Conservation (phyloP, 2,113 vertebrate genomes). For the Hymenochirus boettgeri region DNA sequence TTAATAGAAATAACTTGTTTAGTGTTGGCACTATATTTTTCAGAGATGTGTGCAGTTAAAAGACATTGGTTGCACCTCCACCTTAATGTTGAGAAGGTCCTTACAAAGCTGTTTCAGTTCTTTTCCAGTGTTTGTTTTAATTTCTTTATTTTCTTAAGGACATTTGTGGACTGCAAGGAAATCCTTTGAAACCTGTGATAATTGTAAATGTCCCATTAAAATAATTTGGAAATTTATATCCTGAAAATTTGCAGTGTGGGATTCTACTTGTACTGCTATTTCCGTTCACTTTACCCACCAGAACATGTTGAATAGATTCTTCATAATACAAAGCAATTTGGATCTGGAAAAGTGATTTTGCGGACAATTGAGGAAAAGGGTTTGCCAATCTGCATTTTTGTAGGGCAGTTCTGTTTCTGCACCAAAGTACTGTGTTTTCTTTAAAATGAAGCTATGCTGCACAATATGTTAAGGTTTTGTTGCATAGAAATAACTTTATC, state of each 20-base stretch:
- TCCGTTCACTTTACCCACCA: constrained; percentile 15
- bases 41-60: fast-evolving
- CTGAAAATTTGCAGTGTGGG: constrained; percentile 22
- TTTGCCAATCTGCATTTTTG: constrained; percentile 56
- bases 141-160: constrained; percentile 4
- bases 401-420: constrained; percentile 51
- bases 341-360: constrained; percentile 42
- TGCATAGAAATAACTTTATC: constrained; percentile 45
- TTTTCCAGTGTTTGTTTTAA: constrained; percentile 42
- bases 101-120: not conserved
- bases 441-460: constrained; percentile 53
- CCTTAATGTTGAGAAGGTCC: not conserved
- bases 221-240: not conserved
- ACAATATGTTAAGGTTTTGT: constrained; percentile 41
- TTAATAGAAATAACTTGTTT: constrained; percentile 16
- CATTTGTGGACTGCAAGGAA: constrained; percentile 15
- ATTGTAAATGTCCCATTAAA: not conserved
- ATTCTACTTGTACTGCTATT: constrained; percentile 34
- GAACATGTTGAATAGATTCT: constrained; percentile 53
- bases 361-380: constrained; percentile 52
- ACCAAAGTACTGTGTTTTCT: constrained; percentile 55
- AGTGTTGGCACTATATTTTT: fast-evolving
- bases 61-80: fast-evolving
- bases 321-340: constrained; percentile 29
- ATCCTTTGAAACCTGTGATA: constrained; percentile 1